These are phyloP conservation scores for Cyphomyrus discorhynchus DNA, from an alignment of 2,113 vertebrate genomes.

Conservation along the genomic window DNA sequence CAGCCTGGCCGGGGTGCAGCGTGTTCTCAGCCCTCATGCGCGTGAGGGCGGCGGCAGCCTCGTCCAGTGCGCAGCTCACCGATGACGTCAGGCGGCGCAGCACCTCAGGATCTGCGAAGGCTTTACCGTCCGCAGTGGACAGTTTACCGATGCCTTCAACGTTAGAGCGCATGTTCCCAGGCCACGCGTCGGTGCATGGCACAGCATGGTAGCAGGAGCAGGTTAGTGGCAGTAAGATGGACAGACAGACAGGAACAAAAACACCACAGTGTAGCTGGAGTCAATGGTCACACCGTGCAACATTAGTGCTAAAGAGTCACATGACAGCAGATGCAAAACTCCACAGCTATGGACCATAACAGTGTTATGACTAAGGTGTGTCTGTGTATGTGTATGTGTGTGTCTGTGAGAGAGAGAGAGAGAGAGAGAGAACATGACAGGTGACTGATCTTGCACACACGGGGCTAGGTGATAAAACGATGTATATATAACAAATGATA, in stretches of 20 bases:
- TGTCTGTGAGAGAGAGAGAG: too few relatives aligned
- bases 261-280: background rate
- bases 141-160: conserved; percentile 96
- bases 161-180: conserved; percentile 40
- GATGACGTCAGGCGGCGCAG: conserved; percentile 96
- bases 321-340: background rate
- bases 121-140: conserved; percentile 99
- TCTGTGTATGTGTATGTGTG: background rate
- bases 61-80: conserved; percentile 95
- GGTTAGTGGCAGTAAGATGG: background rate
- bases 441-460: background rate
- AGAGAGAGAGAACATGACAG: background rate
- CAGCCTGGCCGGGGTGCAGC: conserved; percentile 87
- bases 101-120: conserved; percentile 98
- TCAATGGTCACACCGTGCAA: conserved; percentile 9
- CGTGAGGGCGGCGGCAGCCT: conserved; percentile 92
- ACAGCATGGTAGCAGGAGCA: conserved; percentile 34
- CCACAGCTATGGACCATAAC: background rate
- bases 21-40: conserved; percentile 97
- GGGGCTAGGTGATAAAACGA: too few relatives aligned
- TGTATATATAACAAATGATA: too few relatives aligned
- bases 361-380: background rate
- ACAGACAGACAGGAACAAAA: background rate
- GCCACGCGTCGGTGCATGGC: background rate
- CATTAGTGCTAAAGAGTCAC: background rate